A percentile compares a stretch with the other conserved stretches of the same genome.
phyloP scores from a whole-genome alignment of 1,140 invertebrate genomes.

The Ceratoteleas bidentatus region DNA sequence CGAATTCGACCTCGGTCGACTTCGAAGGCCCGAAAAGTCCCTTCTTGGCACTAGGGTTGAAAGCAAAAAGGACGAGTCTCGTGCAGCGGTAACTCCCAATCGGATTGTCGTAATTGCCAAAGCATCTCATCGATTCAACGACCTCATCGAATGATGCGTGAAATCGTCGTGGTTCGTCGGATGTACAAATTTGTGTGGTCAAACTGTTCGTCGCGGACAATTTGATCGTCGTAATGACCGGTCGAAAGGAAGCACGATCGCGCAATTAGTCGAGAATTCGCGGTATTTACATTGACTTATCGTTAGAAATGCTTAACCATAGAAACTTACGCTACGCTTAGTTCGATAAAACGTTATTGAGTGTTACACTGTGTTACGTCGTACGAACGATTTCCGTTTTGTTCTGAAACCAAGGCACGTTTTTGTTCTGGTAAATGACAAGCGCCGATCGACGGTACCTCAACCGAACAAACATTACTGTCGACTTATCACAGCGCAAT shows the following conservation, averaged over 20 bases:
- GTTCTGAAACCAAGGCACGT: slow-evolving; percentile 61
- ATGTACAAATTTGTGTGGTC: too few species aligned
- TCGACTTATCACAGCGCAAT: slow-evolving; percentile 23
- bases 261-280: slow-evolving; percentile 2
- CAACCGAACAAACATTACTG: slow-evolving; percentile 17
- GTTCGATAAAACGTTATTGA: slow-evolving; percentile 31
- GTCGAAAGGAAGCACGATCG: slow-evolving; percentile 40
- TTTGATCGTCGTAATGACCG: slow-evolving; percentile 23
- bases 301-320: too few species aligned
- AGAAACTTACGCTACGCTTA: slow-evolving; percentile 20
- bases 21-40: slow-evolving; percentile 16
- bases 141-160: slow-evolving; percentile 11
- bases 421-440: slow-evolving; percentile 31
- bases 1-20: slow-evolving; percentile 17
- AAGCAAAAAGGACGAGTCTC: slow-evolving; percentile 22
- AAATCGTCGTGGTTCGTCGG: too few species aligned
- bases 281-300: slow-evolving; percentile 25
- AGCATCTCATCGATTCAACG: slow-evolving; percentile 23
- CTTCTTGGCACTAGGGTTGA: slow-evolving; percentile 57
- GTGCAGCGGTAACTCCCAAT: too few species aligned
- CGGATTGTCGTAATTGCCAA: slow-evolving; percentile 52
- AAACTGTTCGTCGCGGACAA: slow-evolving; percentile 22
- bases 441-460: slow-evolving; percentile 25
- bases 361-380: slow-evolving; percentile 36
- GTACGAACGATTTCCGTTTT: slow-evolving; percentile 44